These are phyloP conservation scores for Urocyon cinereoargenteus DNA, from an alignment of 2,797 vertebrate species.

Conservation along the genomic window DNA sequence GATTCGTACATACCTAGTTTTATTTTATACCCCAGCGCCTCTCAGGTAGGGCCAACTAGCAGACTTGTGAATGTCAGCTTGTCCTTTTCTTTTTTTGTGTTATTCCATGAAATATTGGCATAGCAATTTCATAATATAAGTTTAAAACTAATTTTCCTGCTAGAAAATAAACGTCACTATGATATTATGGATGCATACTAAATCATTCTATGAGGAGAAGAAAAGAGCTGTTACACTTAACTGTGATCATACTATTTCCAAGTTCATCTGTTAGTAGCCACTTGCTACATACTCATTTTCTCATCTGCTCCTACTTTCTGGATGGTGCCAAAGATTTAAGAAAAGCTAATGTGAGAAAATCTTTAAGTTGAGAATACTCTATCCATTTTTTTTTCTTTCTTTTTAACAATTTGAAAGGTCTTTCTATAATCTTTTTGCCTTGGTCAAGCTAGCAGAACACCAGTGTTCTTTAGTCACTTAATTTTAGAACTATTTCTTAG, in stretches of 20 bases:
- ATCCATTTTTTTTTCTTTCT: not conserved
- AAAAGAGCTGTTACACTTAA: not conserved
- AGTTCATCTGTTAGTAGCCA: not conserved
- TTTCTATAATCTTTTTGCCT: not conserved
- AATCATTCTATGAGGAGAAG: not conserved
- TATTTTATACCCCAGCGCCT: not conserved
- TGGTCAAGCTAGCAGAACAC: not conserved
- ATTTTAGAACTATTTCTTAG: not conserved
- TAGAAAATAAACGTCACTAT: not conserved
- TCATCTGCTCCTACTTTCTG: not conserved
- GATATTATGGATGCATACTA: not conserved
- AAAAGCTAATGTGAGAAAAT: constrained; percentile 9
- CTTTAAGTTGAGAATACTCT: not conserved
- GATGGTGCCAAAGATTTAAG: not conserved
- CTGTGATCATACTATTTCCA: not conserved
- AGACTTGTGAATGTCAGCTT: not conserved
- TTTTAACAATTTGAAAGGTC: not conserved
- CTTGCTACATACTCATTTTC: not conserved
- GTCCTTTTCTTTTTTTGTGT: not conserved
- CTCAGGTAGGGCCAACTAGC: not conserved
- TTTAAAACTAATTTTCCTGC: not conserved
- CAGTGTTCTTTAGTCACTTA: not conserved
- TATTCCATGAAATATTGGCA: not conserved
- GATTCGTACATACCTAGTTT: not conserved
- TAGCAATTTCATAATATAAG: constrained; percentile 23